Conservation (phyloP, 2,888 invertebrate species). For the Drosophila limbata region DNA sequence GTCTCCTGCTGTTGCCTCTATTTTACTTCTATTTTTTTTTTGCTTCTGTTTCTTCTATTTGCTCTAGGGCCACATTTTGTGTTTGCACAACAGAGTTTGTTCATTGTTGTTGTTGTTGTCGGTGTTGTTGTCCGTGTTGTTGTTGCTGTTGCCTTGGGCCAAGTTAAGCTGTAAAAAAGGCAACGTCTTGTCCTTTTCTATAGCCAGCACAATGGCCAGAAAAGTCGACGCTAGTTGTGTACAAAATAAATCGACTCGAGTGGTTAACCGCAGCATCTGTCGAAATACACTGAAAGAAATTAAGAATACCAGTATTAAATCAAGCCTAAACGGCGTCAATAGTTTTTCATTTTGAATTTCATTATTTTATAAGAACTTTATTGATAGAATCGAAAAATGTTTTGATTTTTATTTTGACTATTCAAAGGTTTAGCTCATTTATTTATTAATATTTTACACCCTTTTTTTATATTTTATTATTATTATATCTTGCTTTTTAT, state of each 20-base stretch:
- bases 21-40: not conserved
- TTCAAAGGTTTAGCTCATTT: too few species aligned
- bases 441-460: too few species aligned
- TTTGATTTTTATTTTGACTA: too few species aligned
- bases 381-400: too few species aligned
- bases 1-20: conserved; percentile 23
- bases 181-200: conserved; percentile 71
- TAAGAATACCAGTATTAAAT: too few species aligned
- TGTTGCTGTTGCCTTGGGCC: conserved; percentile 35
- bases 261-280: conserved; percentile 68
- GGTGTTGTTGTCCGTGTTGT: conserved; percentile 14
- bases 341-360: too few species aligned
- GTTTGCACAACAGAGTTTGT: conserved; percentile 65
- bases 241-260: conserved; percentile 80
- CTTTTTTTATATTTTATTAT: too few species aligned
- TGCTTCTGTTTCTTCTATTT: conserved; percentile 42
- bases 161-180: conserved; percentile 64
- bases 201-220: conserved; percentile 44
- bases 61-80: conserved; percentile 65
- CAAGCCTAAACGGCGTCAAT: too few species aligned
- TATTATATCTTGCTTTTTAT: too few species aligned
- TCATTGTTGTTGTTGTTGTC: conserved; percentile 24
- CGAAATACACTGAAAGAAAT: too few species aligned
- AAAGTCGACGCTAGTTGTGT: conserved; percentile 66
- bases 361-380: too few species aligned